Evolutionary conservation across 2,797 vertebrate species (phyloP).

Genomic region (Acanthopagrus latus): DNA sequence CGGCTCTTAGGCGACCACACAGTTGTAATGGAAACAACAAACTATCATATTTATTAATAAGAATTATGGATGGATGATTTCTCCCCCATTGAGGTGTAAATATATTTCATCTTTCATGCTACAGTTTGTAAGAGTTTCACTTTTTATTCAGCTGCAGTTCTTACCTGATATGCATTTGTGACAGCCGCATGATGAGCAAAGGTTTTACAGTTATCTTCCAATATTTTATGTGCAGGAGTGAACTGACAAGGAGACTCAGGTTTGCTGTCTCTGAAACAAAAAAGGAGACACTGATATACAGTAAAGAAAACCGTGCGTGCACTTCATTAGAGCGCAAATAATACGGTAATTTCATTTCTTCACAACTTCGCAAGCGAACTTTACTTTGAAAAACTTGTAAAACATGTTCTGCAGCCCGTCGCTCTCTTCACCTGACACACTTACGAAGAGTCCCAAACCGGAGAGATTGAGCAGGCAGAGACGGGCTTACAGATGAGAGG

Average conservation of each 20-base stretch:
- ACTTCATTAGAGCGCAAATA: background rate
- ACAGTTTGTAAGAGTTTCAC: background rate
- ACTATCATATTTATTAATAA: no score
- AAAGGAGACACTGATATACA: background rate
- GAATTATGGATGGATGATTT: background rate
- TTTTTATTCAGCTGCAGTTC: background rate
- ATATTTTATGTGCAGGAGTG: background rate
- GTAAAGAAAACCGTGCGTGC: background rate
- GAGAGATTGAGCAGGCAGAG: constrained; percentile 41
- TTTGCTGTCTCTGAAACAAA: background rate
- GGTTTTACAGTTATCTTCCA: background rate
- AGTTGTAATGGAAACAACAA: no score
- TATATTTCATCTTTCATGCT: background rate
- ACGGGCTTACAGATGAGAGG: constrained; percentile 49
- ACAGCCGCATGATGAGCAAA: background rate
- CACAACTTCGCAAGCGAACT: constrained; percentile 37
- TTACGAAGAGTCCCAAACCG: constrained; percentile 42
- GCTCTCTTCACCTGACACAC: constrained; percentile 49
- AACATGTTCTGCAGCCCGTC: constrained; percentile 17
- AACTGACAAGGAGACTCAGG: background rate
- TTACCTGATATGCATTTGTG: background rate
- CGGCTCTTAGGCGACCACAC: no score
- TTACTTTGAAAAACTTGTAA: constrained; percentile 40
- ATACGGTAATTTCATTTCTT: background rate
- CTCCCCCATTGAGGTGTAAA: background rate